A percentile compares a stretch with the other conserved stretches of the same genome.
phyloP scores from a whole-genome alignment of 1,140 invertebrate species.

The Monomorium pharaonis region DNA sequence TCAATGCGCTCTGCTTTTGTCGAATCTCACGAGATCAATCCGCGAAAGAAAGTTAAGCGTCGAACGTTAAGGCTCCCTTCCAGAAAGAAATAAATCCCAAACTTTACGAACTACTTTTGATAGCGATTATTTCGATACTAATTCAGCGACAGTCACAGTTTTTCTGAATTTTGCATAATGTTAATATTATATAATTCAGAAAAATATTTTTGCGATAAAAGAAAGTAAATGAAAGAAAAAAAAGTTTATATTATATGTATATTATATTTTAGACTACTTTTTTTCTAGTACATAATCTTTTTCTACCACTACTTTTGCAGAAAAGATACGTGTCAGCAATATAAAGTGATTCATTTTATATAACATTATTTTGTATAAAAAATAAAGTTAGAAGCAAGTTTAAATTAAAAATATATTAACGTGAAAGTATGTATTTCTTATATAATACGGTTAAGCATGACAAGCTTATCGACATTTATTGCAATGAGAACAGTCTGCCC shows the following conservation, averaged over 20 bases:
- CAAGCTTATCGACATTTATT: conserved; percentile 39
- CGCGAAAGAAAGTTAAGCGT: background rate
- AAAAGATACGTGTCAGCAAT: too few relatives aligned
- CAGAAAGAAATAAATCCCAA: background rate
- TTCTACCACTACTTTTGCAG: too few relatives aligned
- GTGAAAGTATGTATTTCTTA: background rate
- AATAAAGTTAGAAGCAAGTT: background rate
- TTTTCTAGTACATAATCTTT: too few relatives aligned
- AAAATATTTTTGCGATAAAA: background rate
- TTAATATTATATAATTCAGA: background rate
- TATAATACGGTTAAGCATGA: background rate
- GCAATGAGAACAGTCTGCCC: conserved; percentile 1
- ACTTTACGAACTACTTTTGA: background rate
- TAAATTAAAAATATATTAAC: background rate
- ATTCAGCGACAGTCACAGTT: background rate
- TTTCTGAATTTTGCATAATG: background rate
- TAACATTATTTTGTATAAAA: too few relatives aligned
- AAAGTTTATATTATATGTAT: too few relatives aligned
- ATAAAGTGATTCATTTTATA: too few relatives aligned
- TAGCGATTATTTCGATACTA: background rate
- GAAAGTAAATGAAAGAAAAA: too few relatives aligned
- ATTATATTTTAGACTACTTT: too few relatives aligned
- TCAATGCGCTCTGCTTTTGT: background rate
- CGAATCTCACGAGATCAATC: background rate
- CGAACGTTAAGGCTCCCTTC: background rate